Evolutionary conservation across 2,797 vertebrate genomes (phyloP).

Genomic region (Molossus alvarezi): DNA sequence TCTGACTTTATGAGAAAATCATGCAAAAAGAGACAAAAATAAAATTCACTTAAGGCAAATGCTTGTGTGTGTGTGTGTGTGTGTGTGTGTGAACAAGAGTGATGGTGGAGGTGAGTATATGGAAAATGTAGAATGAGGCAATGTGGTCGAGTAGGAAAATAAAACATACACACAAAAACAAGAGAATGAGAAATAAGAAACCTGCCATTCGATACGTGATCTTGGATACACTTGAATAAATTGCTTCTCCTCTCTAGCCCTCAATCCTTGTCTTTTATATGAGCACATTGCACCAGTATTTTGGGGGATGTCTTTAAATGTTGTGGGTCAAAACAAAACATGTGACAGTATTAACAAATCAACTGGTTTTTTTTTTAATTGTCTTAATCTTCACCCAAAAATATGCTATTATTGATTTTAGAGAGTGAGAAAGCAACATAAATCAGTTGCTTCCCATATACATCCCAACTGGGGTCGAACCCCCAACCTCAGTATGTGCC

Average conservation of each 20-base stretch:
- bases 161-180: neutral
- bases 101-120: neutral
- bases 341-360: neutral
- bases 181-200: neutral
- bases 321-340: neutral
- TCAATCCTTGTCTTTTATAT: neutral
- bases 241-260: neutral
- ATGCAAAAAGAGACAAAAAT: neutral
- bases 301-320: neutral
- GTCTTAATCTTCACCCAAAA: neutral
- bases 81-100: neutral
- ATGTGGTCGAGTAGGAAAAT: neutral
- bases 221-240: neutral
- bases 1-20: neutral
- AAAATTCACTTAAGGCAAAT: constrained; percentile 26
- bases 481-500: neutral
- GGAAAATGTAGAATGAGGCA: neutral
- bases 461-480: neutral
- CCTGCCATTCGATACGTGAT: constrained; percentile 2
- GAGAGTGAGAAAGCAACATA: neutral
- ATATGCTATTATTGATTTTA: neutral
- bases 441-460: neutral
- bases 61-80: neutral
- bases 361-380: neutral
- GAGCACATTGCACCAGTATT: neutral